phyloP scores from a whole-genome alignment of 2,797 vertebrate species.

The Tenualosa ilisha region DNA sequence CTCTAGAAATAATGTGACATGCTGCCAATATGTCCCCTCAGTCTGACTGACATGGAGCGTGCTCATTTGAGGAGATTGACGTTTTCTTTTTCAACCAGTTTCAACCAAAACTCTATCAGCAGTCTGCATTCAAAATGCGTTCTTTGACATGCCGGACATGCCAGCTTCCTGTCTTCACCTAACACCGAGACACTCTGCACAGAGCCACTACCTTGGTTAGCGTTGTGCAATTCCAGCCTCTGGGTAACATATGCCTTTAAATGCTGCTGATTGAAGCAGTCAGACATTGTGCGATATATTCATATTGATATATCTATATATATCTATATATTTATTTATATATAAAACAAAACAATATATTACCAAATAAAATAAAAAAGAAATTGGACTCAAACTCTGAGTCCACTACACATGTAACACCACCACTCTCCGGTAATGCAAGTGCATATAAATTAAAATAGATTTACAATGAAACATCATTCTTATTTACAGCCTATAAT shows the following conservation, averaged over 20 bases:
- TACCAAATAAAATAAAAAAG: conserved; percentile 73
- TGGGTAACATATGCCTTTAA: conserved; percentile 72
- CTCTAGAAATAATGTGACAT: conserved; percentile 72
- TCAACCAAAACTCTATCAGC: conserved; percentile 59
- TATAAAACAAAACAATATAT: conserved; percentile 63
- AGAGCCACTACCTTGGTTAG: conserved; percentile 55
- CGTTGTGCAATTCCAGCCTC: conserved; percentile 56
- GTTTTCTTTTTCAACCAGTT: conserved; percentile 54
- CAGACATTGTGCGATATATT: conserved; percentile 73
- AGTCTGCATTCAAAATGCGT: conserved; percentile 63
- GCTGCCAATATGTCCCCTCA: conserved; percentile 68
- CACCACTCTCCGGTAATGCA: conserved; percentile 92
- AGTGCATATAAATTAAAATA: conserved; percentile 99
- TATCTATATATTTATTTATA: conserved; percentile 57
- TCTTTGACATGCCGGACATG: conserved; percentile 46
- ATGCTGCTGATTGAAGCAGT: conserved; percentile 84
- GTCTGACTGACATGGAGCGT: conserved; percentile 62
- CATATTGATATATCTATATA: conserved; percentile 60
- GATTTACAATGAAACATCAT: conserved; percentile 97
- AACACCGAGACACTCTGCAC: conserved; percentile 63
- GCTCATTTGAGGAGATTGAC: conserved; percentile 34
- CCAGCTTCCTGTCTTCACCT: conserved; percentile 39
- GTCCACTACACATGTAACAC: conserved; percentile 91
- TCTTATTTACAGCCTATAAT: conserved; percentile 96
- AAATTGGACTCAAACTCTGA: conserved; percentile 86